Evolutionary conservation across 2,113 vertebrate genomes (phyloP).

Genomic region (Micromys minutus): DNA sequence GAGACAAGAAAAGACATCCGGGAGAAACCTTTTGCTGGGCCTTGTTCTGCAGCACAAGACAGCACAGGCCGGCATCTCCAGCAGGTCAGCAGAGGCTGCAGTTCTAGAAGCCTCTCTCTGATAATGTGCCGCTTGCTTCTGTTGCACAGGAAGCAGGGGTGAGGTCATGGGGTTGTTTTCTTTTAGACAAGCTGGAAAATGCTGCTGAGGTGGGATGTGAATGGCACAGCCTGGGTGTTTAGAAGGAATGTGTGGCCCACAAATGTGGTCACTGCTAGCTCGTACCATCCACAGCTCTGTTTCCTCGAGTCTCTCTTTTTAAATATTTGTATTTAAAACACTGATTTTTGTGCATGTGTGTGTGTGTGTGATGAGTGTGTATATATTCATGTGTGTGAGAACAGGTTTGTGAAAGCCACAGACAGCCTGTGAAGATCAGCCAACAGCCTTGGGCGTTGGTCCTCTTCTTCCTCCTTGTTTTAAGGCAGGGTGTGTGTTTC

Average conservation of each 20-base stretch:
- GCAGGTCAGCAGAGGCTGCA: background rate
- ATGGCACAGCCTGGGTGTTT: background rate
- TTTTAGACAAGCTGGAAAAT: constrained; percentile 43
- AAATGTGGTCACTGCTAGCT: background rate
- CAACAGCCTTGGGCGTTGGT: background rate
- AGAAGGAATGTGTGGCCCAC: background rate
- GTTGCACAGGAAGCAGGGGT: background rate
- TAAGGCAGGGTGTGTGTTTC: background rate
- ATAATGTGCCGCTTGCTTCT: background rate
- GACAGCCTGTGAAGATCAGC: background rate
- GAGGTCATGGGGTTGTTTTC: constrained; percentile 1
- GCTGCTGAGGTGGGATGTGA: background rate
- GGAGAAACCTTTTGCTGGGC: background rate
- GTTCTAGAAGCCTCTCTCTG: constrained; percentile 42
- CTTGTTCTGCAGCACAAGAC: no score
- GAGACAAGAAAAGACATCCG: background rate
- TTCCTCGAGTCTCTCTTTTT: background rate
- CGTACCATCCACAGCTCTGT: no score
- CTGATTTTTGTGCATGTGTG: background rate
- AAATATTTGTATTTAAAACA: background rate
- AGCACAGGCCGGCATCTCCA: background rate
- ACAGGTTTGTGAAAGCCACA: background rate
- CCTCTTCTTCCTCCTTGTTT: background rate
- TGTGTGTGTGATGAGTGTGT: background rate
- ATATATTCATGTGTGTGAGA: background rate